A percentile compares a stretch with the other conserved stretches of the same genome.
Evolutionary conservation across 1,140 invertebrate genomes (phyloP).

Genomic region (Goniozus legneri): DNA sequence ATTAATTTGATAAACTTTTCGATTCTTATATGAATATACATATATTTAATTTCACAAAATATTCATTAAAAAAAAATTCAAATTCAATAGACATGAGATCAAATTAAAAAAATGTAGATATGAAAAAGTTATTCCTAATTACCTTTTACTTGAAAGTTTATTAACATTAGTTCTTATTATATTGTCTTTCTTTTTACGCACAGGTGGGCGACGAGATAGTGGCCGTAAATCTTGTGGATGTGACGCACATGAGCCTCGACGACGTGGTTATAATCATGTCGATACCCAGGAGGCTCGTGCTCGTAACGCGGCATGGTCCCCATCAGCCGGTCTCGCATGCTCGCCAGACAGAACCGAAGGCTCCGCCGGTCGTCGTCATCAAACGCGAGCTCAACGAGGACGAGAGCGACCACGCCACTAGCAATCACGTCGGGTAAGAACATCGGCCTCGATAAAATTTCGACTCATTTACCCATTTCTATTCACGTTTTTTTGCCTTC

Average conservation of each 20-base stretch:
- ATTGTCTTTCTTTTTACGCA: conserved; percentile 18
- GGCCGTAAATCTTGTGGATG: conserved; percentile 95
- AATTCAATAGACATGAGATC: too few species aligned
- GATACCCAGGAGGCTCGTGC: conserved; percentile 90
- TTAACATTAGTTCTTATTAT: too few species aligned
- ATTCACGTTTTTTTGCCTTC: background rate
- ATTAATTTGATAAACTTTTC: too few species aligned
- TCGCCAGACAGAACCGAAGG: conserved; percentile 72
- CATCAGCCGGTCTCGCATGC: conserved; percentile 52
- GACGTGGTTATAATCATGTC: conserved; percentile 99
- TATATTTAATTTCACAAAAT: too few species aligned
- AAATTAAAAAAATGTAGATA: too few species aligned
- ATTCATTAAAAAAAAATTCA: too few species aligned
- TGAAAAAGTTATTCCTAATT: too few species aligned
- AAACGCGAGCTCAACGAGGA: conserved; percentile 88
- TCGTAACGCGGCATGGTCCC: conserved; percentile 80
- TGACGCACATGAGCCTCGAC: conserved; percentile 95
- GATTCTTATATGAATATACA: too few species aligned
- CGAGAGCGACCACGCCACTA: conserved; percentile 57
- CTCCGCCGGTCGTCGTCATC: conserved; percentile 89
- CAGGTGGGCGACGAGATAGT: conserved; percentile 98
- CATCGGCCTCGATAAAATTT: background rate
- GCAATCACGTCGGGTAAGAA: conserved; percentile 55
- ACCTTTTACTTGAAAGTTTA: too few species aligned
- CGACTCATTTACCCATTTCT: background rate